These are phyloP conservation scores for Sabellastarte sp. DNA, from an alignment of 2,888 invertebrate species.

Conservation along the genomic window DNA sequence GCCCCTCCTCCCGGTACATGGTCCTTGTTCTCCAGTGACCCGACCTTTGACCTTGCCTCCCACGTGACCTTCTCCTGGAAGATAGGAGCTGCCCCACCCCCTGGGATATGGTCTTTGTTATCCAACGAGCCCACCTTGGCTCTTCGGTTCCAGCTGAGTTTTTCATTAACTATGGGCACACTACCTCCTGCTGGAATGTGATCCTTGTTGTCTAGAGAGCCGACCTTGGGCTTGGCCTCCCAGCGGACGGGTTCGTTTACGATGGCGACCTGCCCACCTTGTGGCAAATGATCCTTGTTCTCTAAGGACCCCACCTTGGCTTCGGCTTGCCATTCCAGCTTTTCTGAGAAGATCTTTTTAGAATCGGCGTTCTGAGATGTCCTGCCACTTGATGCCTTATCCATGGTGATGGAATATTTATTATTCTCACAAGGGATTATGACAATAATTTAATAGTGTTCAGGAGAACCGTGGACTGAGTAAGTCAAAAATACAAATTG, in stretches of 20 bases:
- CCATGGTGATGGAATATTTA: no score
- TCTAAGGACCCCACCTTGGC: no score
- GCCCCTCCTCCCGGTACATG: conserved; percentile 29
- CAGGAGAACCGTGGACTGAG: no score
- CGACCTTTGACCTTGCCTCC: not conserved
- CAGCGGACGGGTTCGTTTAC: not conserved
- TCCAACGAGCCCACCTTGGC: conserved; percentile 6
- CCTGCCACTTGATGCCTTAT: no score
- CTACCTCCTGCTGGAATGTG: conserved; percentile 26
- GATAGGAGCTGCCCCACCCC: conserved; percentile 1
- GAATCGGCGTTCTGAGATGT: no score
- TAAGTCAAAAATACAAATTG: no score
- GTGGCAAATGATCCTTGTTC: not conserved
- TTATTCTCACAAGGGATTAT: no score
- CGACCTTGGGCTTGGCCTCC: conserved; percentile 27
- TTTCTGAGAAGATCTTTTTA: no score
- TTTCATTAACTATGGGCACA: conserved; percentile 27
- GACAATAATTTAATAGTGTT: no score
- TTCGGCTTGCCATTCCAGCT: no score
- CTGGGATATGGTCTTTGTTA: conserved; percentile 3
- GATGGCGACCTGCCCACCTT: not conserved
- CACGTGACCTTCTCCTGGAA: not conserved
- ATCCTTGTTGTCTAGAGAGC: conserved; percentile 29
- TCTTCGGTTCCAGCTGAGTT: conserved; percentile 30
- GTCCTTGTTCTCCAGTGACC: conserved; percentile 22